A percentile compares a stretch with the other conserved stretches of the same genome.
These are phyloP conservation scores for Oceanodroma tethys DNA, from an alignment of 2,113 vertebrate species.

Conservation along the genomic window DNA sequence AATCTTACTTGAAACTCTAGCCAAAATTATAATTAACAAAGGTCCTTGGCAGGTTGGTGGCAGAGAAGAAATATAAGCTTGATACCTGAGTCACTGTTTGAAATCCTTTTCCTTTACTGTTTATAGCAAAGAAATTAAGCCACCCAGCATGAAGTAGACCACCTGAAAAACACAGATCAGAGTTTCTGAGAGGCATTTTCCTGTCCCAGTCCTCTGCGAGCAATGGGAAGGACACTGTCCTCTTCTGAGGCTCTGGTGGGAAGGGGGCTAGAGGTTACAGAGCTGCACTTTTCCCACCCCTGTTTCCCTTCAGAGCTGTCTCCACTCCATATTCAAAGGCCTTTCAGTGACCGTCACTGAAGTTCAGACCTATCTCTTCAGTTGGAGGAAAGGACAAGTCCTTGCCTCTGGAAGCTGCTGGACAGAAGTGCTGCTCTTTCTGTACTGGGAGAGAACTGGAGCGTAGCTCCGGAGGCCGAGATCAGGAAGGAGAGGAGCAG, in stretches of 20 bases:
- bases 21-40: not conserved
- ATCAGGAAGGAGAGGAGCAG: not conserved
- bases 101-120: not conserved
- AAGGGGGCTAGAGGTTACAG: rapidly evolving
- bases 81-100: rapidly evolving
- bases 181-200: not conserved
- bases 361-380: not conserved
- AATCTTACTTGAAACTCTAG: not conserved
- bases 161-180: not conserved
- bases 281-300: rapidly evolving
- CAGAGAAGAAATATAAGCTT: not conserved
- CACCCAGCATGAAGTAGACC: not conserved
- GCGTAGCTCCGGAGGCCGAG: rapidly evolving
- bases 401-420: not conserved
- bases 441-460: not conserved
- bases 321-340: not conserved
- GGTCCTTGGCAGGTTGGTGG: not conserved
- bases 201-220: not conserved
- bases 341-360: rapidly evolving
- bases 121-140: not conserved
- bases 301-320: not conserved
- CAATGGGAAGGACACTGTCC: not conserved
- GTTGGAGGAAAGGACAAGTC: not conserved
- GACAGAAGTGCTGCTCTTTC: not conserved
- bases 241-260: not conserved